Base-by-base conservation (phyloP, 2,113 vertebrate species). In the Lonchura striata region DNA sequence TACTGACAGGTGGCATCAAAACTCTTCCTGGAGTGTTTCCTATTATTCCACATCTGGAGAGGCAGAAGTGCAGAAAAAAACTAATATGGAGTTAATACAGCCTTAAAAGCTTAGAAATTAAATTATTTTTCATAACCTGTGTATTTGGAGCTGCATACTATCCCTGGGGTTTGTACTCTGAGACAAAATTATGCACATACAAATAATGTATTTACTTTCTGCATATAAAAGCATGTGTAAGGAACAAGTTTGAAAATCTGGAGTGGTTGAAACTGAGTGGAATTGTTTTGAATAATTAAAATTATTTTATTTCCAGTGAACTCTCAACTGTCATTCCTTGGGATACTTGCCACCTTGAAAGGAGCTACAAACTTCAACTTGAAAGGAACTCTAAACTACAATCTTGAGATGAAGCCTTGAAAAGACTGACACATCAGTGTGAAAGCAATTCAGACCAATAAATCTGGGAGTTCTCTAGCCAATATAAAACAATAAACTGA, bases 181-280 rank as follows among this genome's bases (percentile, higher is more conserved):
- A 87, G 44, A 6, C 15, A 35, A 80, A 94, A 35, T 86, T 93
- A 81, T 78, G 49, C 52, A 86, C 68, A 90, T 77, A 69, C 28
- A 91, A 95, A 91, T 81, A 78, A 71, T n/a, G 37, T 68, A 79
- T 88, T 93, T 92, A 47, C 13, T 52, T 94, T 86, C 61, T 89
- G 64, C 39, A 64, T 75, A 64, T 52, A 75, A 92, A 94, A 81
- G 12, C 1, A 0, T 80, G 31, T 22, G 3, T 35, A 63, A 47
- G 27, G 33, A 54, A 66, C 33, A 70, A 53, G 13, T 92, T 53
- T 71, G n/a, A 64, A 76, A 84, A 71, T 56, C 41, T 82, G 44
- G 20, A 70, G 27, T 28, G 10, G 27, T 37, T 74, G 77, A 80
- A 86, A 28, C 21, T 83, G 21, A 61, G 10, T 44, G 52, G 28